phyloP scores from a whole-genome alignment of 92 coral and sea anemone species.

The Palythoa heliodiscus region DNA sequence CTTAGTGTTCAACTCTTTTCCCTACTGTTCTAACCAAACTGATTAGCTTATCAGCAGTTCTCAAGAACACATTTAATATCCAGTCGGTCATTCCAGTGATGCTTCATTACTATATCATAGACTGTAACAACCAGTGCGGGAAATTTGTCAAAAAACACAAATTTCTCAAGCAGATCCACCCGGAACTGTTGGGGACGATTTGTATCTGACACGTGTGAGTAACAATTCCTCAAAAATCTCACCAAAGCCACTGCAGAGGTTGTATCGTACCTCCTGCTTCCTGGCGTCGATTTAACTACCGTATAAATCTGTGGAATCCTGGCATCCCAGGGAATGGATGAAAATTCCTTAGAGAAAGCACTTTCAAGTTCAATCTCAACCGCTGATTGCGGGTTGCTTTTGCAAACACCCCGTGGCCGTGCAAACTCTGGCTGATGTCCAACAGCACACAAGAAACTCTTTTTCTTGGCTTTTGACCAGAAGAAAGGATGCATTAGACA shows the following conservation, averaged over 20 bases:
- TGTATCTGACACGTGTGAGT: background rate
- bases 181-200: background rate
- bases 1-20: too few relatives aligned
- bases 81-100: too few relatives aligned
- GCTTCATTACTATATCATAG: too few relatives aligned
- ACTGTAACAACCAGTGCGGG: too few relatives aligned
- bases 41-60: too few relatives aligned
- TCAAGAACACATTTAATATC: too few relatives aligned
- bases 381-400: background rate
- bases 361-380: background rate
- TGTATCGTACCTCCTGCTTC: background rate
- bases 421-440: background rate
- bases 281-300: background rate
- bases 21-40: too few relatives aligned
- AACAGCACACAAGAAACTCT: too few relatives aligned
- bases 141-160: background rate
- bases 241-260: background rate
- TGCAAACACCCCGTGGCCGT: background rate
- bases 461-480: background rate
- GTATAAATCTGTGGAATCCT: background rate
- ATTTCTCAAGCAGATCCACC: background rate
- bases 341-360: background rate
- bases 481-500: background rate
- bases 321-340: background rate
- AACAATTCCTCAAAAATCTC: background rate